Evolutionary conservation across 2,113 vertebrate genomes (phyloP).

Genomic region (Engraulis encrasicolus): DNA sequence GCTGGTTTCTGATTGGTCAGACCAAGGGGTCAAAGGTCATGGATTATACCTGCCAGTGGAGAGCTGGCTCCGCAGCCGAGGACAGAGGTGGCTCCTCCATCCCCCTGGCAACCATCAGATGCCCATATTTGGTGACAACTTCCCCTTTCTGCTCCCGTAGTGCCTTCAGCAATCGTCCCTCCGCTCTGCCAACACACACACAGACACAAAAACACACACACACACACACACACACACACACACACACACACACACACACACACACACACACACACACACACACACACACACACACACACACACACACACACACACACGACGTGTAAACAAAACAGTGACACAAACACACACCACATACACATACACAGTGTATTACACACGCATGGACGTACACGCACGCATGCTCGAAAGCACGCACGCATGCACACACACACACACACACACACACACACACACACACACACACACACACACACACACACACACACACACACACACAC

Average conservation of each 20-base stretch:
- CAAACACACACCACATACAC: constrained; percentile 48
- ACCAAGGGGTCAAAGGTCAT: not conserved
- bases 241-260: constrained; percentile 29
- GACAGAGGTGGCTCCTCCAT: constrained; percentile 41
- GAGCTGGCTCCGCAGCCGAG: constrained; percentile 42
- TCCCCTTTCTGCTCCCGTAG: constrained; percentile 70
- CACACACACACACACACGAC: not conserved
- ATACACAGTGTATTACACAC: constrained; percentile 44
- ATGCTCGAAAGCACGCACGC: not conserved
- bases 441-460: constrained; percentile 36
- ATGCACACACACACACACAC: constrained; percentile 46
- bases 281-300: constrained; percentile 10
- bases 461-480: not conserved
- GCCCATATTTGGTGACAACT: constrained; percentile 57
- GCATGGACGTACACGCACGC: not conserved
- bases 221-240: constrained; percentile 9
- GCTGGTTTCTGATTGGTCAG: constrained; percentile 10
- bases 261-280: constrained; percentile 44
- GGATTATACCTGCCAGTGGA: constrained; percentile 76
- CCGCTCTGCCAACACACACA: constrained; percentile 57
- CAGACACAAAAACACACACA: constrained; percentile 41
- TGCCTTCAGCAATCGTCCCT: constrained; percentile 63
- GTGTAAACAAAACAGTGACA: no score
- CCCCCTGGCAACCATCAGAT: constrained; percentile 62
- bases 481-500: constrained; percentile 37